phyloP scores from a whole-genome alignment of 2,113 vertebrate species.

The Hippolais icterina region DNA sequence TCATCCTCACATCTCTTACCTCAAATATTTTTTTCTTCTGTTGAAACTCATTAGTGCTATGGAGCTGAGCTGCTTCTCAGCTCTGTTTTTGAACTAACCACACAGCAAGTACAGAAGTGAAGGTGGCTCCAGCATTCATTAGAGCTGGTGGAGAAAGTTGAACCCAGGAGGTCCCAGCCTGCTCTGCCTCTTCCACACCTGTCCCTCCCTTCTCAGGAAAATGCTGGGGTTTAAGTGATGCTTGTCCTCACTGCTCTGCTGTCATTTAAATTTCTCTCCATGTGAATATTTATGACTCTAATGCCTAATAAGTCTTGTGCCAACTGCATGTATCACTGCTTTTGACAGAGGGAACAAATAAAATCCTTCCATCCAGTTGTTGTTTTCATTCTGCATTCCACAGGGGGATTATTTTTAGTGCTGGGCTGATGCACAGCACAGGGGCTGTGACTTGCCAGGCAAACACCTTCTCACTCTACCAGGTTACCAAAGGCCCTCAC shows the following conservation, averaged over 20 bases:
- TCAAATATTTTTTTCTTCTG: conserved; percentile 12
- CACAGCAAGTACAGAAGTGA: neutral
- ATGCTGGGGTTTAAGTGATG: neutral
- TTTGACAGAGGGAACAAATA: conserved; percentile 49
- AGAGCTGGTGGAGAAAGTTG: neutral
- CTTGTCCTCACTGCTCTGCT: neutral
- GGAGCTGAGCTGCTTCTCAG: neutral
- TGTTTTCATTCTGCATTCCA: neutral
- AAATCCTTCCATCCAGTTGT: neutral
- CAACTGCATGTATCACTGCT: conserved; percentile 40
- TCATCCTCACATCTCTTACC: conserved; percentile 1
- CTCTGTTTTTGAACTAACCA: neutral
- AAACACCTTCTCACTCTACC: neutral
- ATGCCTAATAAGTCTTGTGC: conserved; percentile 4
- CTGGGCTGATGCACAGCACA: neutral
- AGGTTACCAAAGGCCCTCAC: neutral
- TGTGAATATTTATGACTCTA: neutral
- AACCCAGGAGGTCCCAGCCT: neutral
- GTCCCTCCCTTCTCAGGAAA: neutral
- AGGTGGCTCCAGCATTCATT: neutral
- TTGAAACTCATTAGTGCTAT: neutral
- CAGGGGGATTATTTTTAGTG: neutral
- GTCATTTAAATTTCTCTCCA: neutral
- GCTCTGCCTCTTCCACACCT: neutral
- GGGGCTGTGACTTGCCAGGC: neutral